Conservation (phyloP, 1,140 invertebrate species). For the Sinella curviseta region DNA sequence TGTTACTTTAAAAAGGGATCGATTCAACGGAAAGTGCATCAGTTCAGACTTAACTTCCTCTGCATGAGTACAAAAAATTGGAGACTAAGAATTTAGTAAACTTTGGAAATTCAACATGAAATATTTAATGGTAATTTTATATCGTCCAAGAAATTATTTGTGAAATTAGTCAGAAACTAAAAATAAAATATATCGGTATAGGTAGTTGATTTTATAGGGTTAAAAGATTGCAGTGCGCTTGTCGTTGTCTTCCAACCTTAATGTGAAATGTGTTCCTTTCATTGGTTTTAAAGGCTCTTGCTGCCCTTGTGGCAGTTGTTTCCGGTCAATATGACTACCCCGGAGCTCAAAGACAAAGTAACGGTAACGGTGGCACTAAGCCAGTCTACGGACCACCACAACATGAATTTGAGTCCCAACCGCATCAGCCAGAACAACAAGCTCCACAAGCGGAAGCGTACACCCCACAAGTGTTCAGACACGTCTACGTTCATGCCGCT, state of each 20-base stretch:
- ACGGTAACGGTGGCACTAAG: not conserved
- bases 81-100: not conserved
- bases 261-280: not conserved
- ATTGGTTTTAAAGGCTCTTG: not conserved
- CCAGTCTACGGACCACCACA: not conserved
- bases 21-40: not conserved
- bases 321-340: not conserved
- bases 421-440: not conserved
- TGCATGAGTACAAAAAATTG: not conserved
- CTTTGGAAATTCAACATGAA: not conserved
- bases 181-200: not conserved
- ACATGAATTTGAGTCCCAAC: not conserved
- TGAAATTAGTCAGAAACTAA: not conserved
- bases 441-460: not conserved
- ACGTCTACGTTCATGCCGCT: conserved; percentile 6
- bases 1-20: conserved; percentile 1
- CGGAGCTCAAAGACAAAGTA: not conserved
- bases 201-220: not conserved
- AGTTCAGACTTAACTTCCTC: not conserved
- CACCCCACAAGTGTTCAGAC: not conserved
- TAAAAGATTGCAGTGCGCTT: not conserved
- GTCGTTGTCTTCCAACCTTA: not conserved
- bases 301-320: conserved; percentile 2
- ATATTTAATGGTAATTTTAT: conserved; percentile 6
- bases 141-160: not conserved